Evolutionary conservation across 2,797 vertebrate species (phyloP).

Genomic region (Lacerta viridis): DNA sequence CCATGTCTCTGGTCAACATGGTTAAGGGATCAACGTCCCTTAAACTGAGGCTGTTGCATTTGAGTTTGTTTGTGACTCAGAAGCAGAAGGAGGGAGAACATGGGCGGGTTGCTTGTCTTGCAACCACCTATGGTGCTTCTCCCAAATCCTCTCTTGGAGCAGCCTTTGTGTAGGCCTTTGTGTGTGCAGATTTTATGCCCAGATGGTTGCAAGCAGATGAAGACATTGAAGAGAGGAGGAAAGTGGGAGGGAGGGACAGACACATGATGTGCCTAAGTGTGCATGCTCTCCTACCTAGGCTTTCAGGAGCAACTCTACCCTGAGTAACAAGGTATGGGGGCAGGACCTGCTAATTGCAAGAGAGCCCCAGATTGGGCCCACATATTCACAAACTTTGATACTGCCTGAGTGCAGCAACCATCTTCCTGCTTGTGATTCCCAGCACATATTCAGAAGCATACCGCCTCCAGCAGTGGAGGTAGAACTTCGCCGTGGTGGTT

Average conservation of each 20-base stretch:
- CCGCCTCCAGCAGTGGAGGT: no score
- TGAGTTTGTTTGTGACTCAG: background rate
- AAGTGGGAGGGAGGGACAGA: background rate
- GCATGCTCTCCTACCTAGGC: background rate
- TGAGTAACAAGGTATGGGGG: background rate
- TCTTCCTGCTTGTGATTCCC: no score
- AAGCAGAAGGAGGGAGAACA: conserved; percentile 4
- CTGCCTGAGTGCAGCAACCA: no score
- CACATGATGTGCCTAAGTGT: background rate
- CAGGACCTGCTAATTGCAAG: background rate
- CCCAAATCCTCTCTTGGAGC: conserved; percentile 9
- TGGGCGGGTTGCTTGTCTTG: background rate
- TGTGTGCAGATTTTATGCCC: background rate
- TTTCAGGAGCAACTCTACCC: background rate
- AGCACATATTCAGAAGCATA: no score
- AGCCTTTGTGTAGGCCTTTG: conserved; percentile 24
- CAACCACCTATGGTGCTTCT: background rate
- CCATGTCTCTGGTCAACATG: background rate
- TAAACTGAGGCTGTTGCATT: background rate
- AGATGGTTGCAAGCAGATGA: conserved; percentile 12
- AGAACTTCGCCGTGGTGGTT: no score
- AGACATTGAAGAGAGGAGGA: background rate
- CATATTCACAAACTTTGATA: background rate
- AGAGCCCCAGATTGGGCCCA: background rate
- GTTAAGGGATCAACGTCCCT: background rate